Percentiles rank a stretch among this genome's conserved stretches.
phyloP scores from a whole-genome alignment of 2,797 vertebrate species.

The Alca torda region DNA sequence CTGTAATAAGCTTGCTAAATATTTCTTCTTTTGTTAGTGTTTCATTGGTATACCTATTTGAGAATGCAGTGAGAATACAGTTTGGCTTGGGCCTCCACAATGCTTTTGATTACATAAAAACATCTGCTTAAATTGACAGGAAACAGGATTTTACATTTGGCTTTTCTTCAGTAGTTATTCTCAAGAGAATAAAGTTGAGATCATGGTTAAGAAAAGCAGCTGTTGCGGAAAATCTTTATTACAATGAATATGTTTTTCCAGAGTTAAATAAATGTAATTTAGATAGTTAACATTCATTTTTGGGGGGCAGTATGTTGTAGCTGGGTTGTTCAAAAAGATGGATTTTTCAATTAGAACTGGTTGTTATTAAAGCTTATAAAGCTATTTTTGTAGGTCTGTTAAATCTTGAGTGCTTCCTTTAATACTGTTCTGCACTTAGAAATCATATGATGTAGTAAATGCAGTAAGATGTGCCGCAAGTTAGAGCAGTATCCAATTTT shows the following conservation, averaged over 20 bases:
- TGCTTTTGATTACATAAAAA: constrained; percentile 70
- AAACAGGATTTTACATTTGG: constrained; percentile 70
- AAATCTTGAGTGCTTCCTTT: neutral
- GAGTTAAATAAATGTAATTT: constrained; percentile 59
- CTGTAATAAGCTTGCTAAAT: neutral
- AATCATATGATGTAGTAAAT: neutral
- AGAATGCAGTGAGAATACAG: constrained; percentile 17
- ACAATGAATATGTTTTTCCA: constrained; percentile 38
- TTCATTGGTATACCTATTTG: neutral
- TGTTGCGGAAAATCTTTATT: constrained; percentile 70
- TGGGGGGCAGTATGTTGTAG: neutral
- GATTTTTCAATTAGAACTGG: neutral
- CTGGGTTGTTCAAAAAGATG: neutral
- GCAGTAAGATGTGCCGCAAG: neutral
- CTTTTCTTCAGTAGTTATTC: constrained; percentile 68
- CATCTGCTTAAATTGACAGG: constrained; percentile 72
- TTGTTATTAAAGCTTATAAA: neutral
- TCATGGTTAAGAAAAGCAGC: constrained; percentile 74
- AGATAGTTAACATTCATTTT: neutral
- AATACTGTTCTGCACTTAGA: neutral
- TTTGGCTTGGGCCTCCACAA: constrained; percentile 2
- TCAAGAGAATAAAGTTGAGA: constrained; percentile 68
- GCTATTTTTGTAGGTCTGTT: neutral
- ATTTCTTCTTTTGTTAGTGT: neutral
- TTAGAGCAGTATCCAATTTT: neutral